Evolutionary conservation across 2,113 vertebrate species (phyloP).

Genomic region (Tragelaphus strepsiceros): DNA sequence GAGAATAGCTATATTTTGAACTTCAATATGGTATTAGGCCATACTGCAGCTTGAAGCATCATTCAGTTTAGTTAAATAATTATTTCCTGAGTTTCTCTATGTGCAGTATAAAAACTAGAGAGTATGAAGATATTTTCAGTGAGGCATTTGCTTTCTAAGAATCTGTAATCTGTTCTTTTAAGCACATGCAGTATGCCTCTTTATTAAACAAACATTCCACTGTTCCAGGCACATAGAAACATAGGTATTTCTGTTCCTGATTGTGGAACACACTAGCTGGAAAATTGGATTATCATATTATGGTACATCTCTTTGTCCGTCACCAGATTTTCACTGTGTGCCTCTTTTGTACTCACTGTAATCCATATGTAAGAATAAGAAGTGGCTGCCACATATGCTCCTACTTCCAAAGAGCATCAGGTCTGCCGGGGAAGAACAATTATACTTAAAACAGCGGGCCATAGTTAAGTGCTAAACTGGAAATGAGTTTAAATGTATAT

Average conservation of each 20-base stretch:
- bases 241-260: background rate
- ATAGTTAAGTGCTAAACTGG: background rate
- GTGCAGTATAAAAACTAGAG: background rate
- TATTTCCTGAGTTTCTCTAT: constrained; percentile 17
- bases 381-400: background rate
- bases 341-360: background rate
- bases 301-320: background rate
- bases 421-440: background rate
- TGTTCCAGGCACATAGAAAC: background rate
- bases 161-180: background rate
- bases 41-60: background rate
- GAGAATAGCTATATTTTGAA: constrained; percentile 24
- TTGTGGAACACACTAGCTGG: background rate
- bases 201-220: constrained; percentile 7
- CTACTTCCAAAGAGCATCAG: background rate
- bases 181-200: background rate
- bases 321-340: background rate
- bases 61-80: constrained; percentile 6
- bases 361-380: background rate
- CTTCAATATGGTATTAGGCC: background rate
- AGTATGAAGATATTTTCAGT: background rate
- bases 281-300: background rate
- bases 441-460: background rate
- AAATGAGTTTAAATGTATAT: background rate
- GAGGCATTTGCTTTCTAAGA: background rate